These are phyloP conservation scores for Ciconia stormi DNA, from an alignment of 2,113 vertebrate species.

Conservation along the genomic window DNA sequence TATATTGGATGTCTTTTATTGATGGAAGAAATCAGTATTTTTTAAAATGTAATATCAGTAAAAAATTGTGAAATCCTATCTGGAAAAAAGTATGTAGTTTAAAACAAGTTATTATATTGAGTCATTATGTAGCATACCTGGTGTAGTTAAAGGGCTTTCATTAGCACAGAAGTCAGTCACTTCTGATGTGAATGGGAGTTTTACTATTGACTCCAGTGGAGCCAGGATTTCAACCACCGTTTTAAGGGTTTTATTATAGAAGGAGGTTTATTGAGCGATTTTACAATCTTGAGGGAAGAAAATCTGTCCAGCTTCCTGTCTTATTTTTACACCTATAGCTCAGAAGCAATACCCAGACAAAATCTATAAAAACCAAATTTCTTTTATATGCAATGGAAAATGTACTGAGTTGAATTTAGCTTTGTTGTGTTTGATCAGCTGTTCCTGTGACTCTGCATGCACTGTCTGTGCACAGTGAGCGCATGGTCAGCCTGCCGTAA, in stretches of 20 bases:
- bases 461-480: background rate
- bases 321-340: slow-evolving; percentile 3
- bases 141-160: background rate
- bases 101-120: background rate
- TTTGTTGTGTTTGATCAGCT: background rate
- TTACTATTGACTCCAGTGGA: slow-evolving; percentile 1
- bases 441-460: background rate
- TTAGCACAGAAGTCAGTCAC: background rate
- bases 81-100: background rate
- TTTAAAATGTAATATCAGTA: background rate
- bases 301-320: slow-evolving; percentile 2
- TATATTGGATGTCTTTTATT: background rate
- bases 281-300: slow-evolving; percentile 28
- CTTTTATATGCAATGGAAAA: slow-evolving; percentile 21
- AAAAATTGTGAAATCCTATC: background rate
- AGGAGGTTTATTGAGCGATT: slow-evolving; percentile 25
- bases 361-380: background rate
- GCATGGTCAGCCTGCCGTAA: background rate
- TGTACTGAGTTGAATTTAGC: background rate
- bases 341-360: background rate
- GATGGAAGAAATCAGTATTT: background rate
- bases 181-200: slow-evolving; percentile 6
- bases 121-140: background rate
- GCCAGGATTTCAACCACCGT: background rate
- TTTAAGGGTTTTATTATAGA: slow-evolving; percentile 22